Conservation (phyloP, 2,888 invertebrate species). For the Cataglyphis cursor region DNA sequence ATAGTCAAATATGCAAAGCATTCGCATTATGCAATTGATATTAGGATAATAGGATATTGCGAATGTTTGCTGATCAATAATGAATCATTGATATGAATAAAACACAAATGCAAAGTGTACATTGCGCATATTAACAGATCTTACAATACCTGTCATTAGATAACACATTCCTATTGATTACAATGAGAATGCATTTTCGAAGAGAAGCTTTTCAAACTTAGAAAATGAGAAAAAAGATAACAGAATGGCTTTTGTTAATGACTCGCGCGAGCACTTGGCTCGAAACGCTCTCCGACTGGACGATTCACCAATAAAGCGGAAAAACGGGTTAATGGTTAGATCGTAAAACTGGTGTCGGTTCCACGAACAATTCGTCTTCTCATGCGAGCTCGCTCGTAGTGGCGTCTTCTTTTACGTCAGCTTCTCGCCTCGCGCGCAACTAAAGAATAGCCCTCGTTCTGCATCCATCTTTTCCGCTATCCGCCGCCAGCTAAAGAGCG, state of each 20-base stretch:
- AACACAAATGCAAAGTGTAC: constrained; percentile 9
- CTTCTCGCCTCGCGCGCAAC: constrained; percentile 12
- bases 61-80: background rate
- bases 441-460: constrained; percentile 32
- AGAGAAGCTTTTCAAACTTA: constrained; percentile 24
- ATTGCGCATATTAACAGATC: background rate
- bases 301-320: constrained; percentile 49
- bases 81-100: background rate
- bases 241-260: constrained; percentile 33
- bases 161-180: constrained; percentile 13
- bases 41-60: no score
- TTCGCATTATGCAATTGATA: background rate
- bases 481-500: constrained; percentile 12
- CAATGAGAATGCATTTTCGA: constrained; percentile 39
- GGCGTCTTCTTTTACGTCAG: constrained; percentile 2
- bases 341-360: constrained; percentile 43
- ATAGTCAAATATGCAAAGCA: background rate
- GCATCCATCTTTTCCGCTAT: constrained; percentile 44
- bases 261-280: constrained; percentile 11
- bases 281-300: background rate
- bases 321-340: constrained; percentile 51
- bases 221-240: background rate
- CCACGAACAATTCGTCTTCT: constrained; percentile 53
- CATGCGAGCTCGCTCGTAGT: background rate
- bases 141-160: background rate